Percentiles rank a stretch among this genome's conserved stretches.
Evolutionary conservation across 2,888 invertebrate species (phyloP).

Genomic region (Morpho deidamia): DNA sequence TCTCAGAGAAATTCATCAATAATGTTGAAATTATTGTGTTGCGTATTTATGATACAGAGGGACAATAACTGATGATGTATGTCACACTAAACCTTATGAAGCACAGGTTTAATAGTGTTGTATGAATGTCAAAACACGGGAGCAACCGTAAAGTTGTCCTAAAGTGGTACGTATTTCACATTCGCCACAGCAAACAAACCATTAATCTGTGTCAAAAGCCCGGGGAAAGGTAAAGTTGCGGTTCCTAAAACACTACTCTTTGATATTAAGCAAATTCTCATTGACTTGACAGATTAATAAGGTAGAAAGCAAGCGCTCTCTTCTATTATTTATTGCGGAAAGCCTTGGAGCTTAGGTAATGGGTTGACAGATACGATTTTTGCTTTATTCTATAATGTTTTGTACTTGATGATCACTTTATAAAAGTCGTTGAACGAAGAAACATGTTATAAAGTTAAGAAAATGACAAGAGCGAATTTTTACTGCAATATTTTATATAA

Average conservation of each 20-base stretch:
- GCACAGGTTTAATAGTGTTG: conserved; percentile 16
- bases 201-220: conserved; percentile 58
- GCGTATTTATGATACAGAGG: too few species aligned
- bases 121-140: conserved; percentile 16
- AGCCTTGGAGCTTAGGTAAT: not conserved
- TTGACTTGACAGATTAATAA: conserved; percentile 48
- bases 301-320: conserved; percentile 6
- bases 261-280: conserved; percentile 46
- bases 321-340: conserved; percentile 2
- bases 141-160: conserved; percentile 20
- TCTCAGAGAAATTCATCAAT: too few species aligned
- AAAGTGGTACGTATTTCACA: conserved; percentile 35
- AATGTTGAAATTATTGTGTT: too few species aligned
- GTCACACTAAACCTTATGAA: not conserved
- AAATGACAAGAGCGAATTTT: too few species aligned
- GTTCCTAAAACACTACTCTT: conserved; percentile 47
- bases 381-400: not conserved
- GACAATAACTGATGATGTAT: not conserved
- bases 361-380: not conserved
- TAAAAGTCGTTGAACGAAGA: not conserved
- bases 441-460: too few species aligned
- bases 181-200: conserved; percentile 40
- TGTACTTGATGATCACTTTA: not conserved
- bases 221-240: conserved; percentile 46
- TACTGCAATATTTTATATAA: too few species aligned